Evolutionary conservation across 1,140 invertebrate species (phyloP), one percentile per base, ranked within the genome.

Genomic region (Bombus balteatus): DNA sequence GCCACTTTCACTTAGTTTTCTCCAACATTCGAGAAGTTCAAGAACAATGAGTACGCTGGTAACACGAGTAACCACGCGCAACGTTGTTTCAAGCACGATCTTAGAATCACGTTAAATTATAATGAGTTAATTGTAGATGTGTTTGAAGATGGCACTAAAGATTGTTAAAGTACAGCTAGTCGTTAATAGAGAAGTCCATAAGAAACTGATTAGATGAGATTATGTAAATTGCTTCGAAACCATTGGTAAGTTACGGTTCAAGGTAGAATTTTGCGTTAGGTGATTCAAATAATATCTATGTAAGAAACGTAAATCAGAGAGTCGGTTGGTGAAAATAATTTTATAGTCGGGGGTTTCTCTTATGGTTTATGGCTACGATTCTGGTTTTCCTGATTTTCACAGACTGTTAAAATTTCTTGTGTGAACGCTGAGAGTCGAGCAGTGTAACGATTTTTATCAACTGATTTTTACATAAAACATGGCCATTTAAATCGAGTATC

Each of bases 1-100:
- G 32, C 74, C n/a, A 88, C 88, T 89, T 89, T 89, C 88, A 88
- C 88, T 39, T 18, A 28, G 68, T 85, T 89, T 85, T 88, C 87
- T 68, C 73, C 65, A 32, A 2, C 41, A 22, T 66, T 62, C 53
- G 15, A 47, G 32, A 72, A 79, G 25, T 59, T 79, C 57, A 25
- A 43, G 57, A 65, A 77, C 74, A 83, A 83, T 47, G 59, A 83
- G 47, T n/a, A 18, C 59, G 22, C 28, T 32, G n/a, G 22, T 70
- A 80, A 80, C 25, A 25, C 41, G 59, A 5, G 66, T 25, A 41
- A 68, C 43, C 28, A n/a, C 25, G 62, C 28, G 32, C 32, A 75
- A 53, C 81, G 62, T 32, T 68, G 43, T n/a, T 53, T 18, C 15
- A 13, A 41, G 59, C 57, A 83, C n/a, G 47, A 83, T 59, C 47